phyloP scores from a whole-genome alignment of 2,888 invertebrate species.

The Melanostoma mellinum region DNA sequence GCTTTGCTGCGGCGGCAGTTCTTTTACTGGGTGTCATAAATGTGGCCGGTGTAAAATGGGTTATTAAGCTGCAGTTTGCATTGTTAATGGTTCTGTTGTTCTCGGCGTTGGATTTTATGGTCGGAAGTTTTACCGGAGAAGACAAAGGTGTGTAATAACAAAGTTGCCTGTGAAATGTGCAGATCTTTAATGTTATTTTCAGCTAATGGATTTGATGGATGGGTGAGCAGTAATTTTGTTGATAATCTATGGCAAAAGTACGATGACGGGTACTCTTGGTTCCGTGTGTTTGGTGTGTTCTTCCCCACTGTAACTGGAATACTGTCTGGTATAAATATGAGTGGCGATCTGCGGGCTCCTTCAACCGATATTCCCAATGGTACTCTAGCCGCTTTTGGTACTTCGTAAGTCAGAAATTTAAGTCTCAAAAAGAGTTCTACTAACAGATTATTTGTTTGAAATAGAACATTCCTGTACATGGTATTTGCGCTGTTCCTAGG shows the following conservation, averaged over 20 bases:
- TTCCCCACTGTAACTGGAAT: constrained; percentile 99
- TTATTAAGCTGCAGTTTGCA: constrained; percentile 96
- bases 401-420: constrained; percentile 85
- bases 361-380: constrained; percentile 97
- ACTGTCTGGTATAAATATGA: constrained; percentile 99
- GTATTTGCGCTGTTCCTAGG: constrained; percentile 95
- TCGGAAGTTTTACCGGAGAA: constrained; percentile 93
- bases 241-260: constrained; percentile 93
- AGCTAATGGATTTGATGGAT: constrained; percentile 93
- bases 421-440: neutral
- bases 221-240: constrained; percentile 89
- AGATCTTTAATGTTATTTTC: constrained; percentile 75
- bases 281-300: constrained; percentile 97
- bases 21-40: constrained; percentile 94
- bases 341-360: constrained; percentile 96
- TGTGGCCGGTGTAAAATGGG: constrained; percentile 98
- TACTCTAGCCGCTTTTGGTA: constrained; percentile 94
- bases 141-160: constrained; percentile 84
- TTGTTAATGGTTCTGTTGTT: constrained; percentile 92
- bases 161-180: neutral
- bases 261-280: constrained; percentile 93
- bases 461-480: constrained; percentile 92
- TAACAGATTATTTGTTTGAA: constrained; percentile 75
- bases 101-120: constrained; percentile 95
- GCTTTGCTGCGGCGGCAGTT: constrained; percentile 94